A percentile compares a stretch with the other conserved stretches of the same genome.
Conservation (phyloP, 2,113 vertebrate genomes). For the Apus apus region DNA sequence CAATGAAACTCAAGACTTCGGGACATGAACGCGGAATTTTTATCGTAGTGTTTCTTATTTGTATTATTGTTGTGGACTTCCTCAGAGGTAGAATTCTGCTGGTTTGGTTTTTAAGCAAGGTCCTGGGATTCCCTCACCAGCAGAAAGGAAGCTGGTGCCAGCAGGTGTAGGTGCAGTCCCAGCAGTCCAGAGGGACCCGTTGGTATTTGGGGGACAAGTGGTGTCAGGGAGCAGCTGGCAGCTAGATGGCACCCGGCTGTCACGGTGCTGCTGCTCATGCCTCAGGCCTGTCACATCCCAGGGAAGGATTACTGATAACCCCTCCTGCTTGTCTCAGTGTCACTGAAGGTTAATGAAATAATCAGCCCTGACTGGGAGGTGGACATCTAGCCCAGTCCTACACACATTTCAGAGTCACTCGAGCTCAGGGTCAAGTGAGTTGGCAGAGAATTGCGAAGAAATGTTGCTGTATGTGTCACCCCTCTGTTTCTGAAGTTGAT, state of each 20-base stretch:
- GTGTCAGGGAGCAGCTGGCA: background rate
- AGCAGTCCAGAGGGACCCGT: no score
- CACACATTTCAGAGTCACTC: background rate
- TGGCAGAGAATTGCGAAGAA: background rate
- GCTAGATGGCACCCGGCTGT: constrained; percentile 63
- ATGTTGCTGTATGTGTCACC: accelerated
- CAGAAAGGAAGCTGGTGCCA: background rate
- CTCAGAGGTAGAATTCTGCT: background rate
- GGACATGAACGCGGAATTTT: background rate
- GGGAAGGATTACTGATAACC: background rate
- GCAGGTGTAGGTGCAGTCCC: no score
- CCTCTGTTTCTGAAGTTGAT: background rate
- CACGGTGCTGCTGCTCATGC: background rate
- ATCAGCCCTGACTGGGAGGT: background rate
- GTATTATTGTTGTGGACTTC: background rate
- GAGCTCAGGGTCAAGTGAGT: no score
- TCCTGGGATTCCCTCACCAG: background rate
- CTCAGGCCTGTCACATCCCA: background rate
- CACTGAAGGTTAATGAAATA: background rate
- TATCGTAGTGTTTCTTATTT: background rate
- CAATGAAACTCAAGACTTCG: background rate
- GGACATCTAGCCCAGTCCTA: accelerated
- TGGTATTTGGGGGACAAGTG: background rate
- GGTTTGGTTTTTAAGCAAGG: background rate
- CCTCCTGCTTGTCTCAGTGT: background rate